These are phyloP conservation scores for Sapayoa aenigma DNA, from an alignment of 2,113 vertebrate species.

Conservation along the genomic window DNA sequence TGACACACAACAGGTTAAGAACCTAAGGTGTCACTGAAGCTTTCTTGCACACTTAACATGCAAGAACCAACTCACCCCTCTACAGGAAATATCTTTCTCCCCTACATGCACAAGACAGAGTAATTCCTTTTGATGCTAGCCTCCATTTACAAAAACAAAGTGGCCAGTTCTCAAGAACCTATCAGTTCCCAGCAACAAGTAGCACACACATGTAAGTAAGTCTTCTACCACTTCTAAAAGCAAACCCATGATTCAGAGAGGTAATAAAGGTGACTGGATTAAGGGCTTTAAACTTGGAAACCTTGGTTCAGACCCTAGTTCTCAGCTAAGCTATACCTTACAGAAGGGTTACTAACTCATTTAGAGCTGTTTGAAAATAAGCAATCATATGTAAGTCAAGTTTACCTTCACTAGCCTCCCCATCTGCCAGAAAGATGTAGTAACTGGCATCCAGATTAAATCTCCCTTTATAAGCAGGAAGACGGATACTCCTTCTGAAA, in stretches of 20 bases:
- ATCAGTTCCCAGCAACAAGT: background rate
- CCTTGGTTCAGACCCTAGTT: background rate
- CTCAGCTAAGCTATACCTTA: background rate
- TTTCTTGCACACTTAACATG: background rate
- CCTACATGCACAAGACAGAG: background rate
- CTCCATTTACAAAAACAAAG: background rate
- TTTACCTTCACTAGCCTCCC: slow-evolving; percentile 75
- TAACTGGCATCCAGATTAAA: slow-evolving; percentile 79
- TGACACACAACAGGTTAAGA: background rate
- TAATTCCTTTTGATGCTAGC: background rate
- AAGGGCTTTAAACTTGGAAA: background rate
- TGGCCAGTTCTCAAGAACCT: background rate
- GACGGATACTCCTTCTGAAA: slow-evolving; percentile 76
- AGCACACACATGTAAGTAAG: background rate
- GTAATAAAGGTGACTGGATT: background rate
- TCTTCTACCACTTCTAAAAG: background rate
- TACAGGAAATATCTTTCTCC: background rate
- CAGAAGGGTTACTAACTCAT: background rate
- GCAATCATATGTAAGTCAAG: background rate
- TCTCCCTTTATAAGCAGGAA: slow-evolving; percentile 64
- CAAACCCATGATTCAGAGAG: background rate
- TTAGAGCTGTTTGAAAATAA: background rate
- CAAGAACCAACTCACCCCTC: background rate
- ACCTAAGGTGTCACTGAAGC: background rate
- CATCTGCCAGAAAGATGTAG: slow-evolving; percentile 85